These are phyloP conservation scores for Lasioglossum calceatum DNA, from an alignment of 2,888 invertebrate genomes.

Conservation along the genomic window DNA sequence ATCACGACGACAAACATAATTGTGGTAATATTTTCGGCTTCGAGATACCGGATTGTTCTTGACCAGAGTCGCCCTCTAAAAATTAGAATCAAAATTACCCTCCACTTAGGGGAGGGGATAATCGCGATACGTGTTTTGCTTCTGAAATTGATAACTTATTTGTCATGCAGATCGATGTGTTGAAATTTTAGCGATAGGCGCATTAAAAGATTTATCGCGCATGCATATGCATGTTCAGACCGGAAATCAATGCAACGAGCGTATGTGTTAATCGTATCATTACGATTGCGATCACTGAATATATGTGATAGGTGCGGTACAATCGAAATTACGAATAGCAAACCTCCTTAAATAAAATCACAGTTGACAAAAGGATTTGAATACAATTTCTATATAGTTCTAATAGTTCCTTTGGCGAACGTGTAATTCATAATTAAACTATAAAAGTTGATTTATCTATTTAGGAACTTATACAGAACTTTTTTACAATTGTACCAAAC, in stretches of 20 bases:
- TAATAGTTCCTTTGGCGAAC: neutral
- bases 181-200: slow-evolving; percentile 27
- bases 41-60: neutral
- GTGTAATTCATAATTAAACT: neutral
- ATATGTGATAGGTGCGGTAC: neutral
- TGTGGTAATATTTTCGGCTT: neutral
- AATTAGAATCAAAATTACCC: neutral
- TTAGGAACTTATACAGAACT: neutral
- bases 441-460: slow-evolving; percentile 25
- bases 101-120: neutral
- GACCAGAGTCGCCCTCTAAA: neutral
- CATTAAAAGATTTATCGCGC: slow-evolving; percentile 41
- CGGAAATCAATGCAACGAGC: slow-evolving; percentile 25
- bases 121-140: slow-evolving; percentile 33
- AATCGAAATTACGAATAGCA: neutral
- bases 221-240: slow-evolving; percentile 29
- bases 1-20: neutral
- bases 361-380: too few relatives aligned
- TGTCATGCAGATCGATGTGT: slow-evolving; percentile 24
- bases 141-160: slow-evolving; percentile 44
- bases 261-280: slow-evolving; percentile 38
- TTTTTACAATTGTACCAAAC: too few relatives aligned
- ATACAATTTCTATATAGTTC: too few relatives aligned
- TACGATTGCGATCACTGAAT: slow-evolving; percentile 11
- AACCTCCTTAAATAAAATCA: too few relatives aligned